Evolutionary conservation across 2,888 invertebrate genomes (phyloP), one percentile per base, ranked within the genome.

Genomic region (Pharmacophagus antenor): DNA sequence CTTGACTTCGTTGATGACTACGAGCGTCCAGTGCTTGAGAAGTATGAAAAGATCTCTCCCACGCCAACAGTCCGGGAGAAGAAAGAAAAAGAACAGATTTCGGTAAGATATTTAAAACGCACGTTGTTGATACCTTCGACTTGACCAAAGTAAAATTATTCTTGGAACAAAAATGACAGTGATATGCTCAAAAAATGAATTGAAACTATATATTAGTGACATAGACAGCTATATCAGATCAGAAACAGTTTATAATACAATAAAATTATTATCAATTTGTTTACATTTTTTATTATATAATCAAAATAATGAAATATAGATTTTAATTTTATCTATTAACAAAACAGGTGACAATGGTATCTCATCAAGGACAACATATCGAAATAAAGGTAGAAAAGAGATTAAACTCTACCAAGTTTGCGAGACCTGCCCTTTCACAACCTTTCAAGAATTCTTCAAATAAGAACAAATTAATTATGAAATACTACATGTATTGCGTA

Each of bases 11-110:
- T 89, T 42, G 94, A 94, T 57, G 95, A 95, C 82, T 95, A 95
- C 73, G 95, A 95, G 69, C 92, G 95, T 63, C 93, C 95, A 3
- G 93, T 93, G 25, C 89, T 95, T 63, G 95, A 95, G 70, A 94
- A 93, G 81, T 94, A 94, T 71, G 93, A 94, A 79, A 93, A 93
- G 72, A 73, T 91, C n/a, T 71, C 88, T 21, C 90, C 91, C 5
- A 91, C 91, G 61, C 87, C 91, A n/a, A 79, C 79, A 46, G 73
- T 80, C 2, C 73, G 77, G 66, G 88, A 88, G 60, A 90, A 89
- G 79, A 90, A 90, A 72, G 87, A 87, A 72, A 87, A 88, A 62
- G 88, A 85, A 72, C 66, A 79, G 37, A 62, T 74, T 17, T 84
- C 84, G 84, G 86, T 88, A 76, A 71, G 54, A 27, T 10, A 22